A percentile compares a stretch with the other conserved stretches of the same genome.
phyloP scores from a whole-genome alignment of 2,797 vertebrate genomes.

The Platyrinchus mystaceus region DNA sequence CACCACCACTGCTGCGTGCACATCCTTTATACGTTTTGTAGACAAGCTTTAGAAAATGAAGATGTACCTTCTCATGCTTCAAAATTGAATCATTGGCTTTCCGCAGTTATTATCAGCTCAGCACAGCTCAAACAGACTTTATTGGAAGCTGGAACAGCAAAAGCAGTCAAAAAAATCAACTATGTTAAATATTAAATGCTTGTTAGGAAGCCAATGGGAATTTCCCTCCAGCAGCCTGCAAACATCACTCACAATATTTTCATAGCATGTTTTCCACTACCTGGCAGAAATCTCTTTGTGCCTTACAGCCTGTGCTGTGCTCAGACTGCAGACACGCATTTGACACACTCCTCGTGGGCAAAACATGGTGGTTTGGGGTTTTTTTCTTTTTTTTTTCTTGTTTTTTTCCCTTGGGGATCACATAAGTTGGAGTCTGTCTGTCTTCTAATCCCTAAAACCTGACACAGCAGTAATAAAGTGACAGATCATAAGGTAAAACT shows the following conservation, averaged over 20 bases:
- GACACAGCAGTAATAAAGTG: background rate
- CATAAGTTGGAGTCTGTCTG: background rate
- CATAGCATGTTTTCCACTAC: background rate
- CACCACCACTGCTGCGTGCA: background rate
- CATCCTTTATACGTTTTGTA: background rate
- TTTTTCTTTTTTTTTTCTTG: accelerated
- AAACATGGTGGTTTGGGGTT: background rate
- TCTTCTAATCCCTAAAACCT: background rate
- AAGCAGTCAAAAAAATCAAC: background rate
- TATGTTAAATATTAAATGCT: background rate
- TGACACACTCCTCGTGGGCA: background rate
- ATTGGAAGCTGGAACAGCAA: background rate
- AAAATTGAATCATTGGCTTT: background rate
- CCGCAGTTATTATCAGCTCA: background rate
- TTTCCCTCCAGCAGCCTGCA: conserved; percentile 5
- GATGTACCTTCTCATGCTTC: background rate
- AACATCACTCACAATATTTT: background rate
- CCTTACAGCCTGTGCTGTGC: background rate
- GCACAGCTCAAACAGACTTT: background rate
- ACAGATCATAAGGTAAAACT: background rate
- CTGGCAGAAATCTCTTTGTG: background rate
- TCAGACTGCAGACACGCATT: background rate
- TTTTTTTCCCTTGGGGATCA: background rate
- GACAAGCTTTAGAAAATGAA: background rate
- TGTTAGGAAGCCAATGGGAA: background rate